Evolutionary conservation across 2,797 vertebrate genomes (phyloP).

Genomic region (Esox masquinongy): DNA sequence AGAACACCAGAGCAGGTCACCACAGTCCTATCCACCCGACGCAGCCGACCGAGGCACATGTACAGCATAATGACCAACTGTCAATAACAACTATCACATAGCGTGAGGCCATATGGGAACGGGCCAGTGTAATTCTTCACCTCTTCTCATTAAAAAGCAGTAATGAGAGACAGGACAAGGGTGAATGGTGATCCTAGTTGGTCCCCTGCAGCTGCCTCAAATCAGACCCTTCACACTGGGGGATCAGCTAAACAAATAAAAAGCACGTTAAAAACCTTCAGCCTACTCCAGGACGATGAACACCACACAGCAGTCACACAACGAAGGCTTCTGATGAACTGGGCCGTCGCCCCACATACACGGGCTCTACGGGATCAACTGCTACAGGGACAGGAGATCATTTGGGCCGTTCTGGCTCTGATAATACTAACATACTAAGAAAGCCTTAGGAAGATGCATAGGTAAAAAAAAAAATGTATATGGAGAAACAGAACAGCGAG

Average conservation of each 20-base stretch:
- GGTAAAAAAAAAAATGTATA: neutral
- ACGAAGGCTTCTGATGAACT: constrained; percentile 35
- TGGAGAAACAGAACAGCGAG: too few relatives aligned
- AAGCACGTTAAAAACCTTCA: constrained; percentile 59
- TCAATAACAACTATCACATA: constrained; percentile 39
- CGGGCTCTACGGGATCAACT: neutral
- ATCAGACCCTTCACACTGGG: constrained; percentile 21
- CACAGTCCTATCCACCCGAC: constrained; percentile 3
- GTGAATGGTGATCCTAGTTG: constrained; percentile 41
- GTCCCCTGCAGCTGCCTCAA: constrained; percentile 62
- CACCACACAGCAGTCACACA: constrained; percentile 13
- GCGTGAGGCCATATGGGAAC: constrained; percentile 54
- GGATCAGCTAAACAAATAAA: constrained; percentile 69
- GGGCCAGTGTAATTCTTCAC: constrained; percentile 60
- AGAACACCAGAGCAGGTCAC: neutral
- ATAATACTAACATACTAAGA: neutral
- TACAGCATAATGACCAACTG: constrained; percentile 23
- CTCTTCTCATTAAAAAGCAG: constrained; percentile 67
- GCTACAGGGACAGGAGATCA: neutral
- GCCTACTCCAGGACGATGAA: constrained; percentile 16
- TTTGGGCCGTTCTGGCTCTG: neutral
- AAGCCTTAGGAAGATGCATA: neutral
- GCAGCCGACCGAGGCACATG: neutral
- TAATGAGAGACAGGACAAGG: constrained; percentile 65
- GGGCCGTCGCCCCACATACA: neutral